Conservation (phyloP, 37 sponge, comb jelly and placozoan genomes). For the Petrosia ficiformis region DNA sequence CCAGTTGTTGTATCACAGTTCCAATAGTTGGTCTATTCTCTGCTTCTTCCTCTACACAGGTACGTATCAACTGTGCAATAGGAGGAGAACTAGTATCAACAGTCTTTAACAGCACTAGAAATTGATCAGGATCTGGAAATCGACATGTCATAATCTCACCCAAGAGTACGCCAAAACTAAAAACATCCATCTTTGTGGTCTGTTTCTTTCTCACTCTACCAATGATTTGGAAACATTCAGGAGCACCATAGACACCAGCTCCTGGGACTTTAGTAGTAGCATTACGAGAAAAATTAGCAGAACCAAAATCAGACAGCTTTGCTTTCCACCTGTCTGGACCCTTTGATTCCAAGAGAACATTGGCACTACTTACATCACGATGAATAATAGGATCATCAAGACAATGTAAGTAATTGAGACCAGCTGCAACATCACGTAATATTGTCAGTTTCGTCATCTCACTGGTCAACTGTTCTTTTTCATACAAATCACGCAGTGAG, state of each 20-base stretch:
- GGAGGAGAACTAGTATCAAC: not conserved
- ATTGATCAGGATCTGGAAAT: not conserved
- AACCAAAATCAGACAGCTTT: conserved; percentile 73
- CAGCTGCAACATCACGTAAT: conserved; percentile 45
- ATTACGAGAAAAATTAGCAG: conserved; percentile 20
- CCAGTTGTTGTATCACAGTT: not conserved
- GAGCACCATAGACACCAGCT: conserved; percentile 58
- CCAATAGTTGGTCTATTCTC: conserved; percentile 8
- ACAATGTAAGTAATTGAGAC: conserved; percentile 64
- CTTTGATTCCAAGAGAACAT: conserved; percentile 40
- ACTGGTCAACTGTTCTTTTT: not conserved
- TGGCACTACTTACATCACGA: conserved; percentile 68
- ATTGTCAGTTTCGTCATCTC: conserved; percentile 9
- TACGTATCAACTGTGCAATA: not conserved
- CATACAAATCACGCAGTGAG: conserved; percentile 35
- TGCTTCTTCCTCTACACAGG: not conserved
- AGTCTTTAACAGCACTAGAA: not conserved
- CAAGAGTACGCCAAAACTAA: conserved; percentile 60
- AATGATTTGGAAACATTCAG: conserved; percentile 26
- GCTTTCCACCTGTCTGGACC: conserved; percentile 43
- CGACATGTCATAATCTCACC: conserved; percentile 26
- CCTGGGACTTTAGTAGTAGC: conserved; percentile 31
- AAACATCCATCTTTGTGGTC: conserved; percentile 52
- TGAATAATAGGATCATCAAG: conserved; percentile 73
- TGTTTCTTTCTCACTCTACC: not conserved